Evolutionary conservation across 2,797 vertebrate genomes (phyloP).

Genomic region (Thamnophis elegans): DNA sequence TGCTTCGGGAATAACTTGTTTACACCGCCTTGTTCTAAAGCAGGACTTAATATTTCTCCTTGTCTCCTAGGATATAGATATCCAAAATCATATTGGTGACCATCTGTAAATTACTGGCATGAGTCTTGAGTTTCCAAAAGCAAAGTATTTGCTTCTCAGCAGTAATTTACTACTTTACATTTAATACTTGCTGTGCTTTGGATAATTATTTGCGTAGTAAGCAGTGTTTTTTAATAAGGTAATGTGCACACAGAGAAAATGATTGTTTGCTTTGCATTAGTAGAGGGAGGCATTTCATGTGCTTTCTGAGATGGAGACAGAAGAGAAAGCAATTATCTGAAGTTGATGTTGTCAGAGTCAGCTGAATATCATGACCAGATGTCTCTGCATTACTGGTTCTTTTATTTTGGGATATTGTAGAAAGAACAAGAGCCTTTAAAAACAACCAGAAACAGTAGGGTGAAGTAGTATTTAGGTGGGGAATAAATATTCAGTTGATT

Average conservation of each 20-base stretch:
- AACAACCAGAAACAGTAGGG: constrained; percentile 42
- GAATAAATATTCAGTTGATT: constrained; percentile 18
- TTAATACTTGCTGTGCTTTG: constrained; percentile 9
- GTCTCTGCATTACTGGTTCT: constrained; percentile 59
- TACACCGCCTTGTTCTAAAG: neutral
- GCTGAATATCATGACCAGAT: constrained; percentile 58
- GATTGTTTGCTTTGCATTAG: constrained; percentile 54
- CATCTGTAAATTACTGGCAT: neutral
- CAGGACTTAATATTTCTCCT: neutral
- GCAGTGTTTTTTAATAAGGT: constrained; percentile 38
- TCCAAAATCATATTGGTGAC: neutral
- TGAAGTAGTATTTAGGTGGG: constrained; percentile 38
- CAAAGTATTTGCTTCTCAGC: fast-evolving
- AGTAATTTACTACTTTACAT: fast-evolving
- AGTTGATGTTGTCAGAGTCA: neutral
- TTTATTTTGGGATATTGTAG: constrained; percentile 36
- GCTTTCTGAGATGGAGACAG: constrained; percentile 56
- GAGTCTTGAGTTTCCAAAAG: neutral
- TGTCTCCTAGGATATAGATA: neutral
- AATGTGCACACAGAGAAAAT: constrained; percentile 11
- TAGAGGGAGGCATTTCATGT: constrained; percentile 47
- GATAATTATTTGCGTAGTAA: constrained; percentile 30
- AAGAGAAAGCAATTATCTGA: constrained; percentile 58
- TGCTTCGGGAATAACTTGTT: neutral
- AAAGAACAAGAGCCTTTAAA: constrained; percentile 34